Evolutionary conservation across 2,797 vertebrate species (phyloP), one percentile per base, ranked within the genome.

Genomic region (Cheirogaleus major): DNA sequence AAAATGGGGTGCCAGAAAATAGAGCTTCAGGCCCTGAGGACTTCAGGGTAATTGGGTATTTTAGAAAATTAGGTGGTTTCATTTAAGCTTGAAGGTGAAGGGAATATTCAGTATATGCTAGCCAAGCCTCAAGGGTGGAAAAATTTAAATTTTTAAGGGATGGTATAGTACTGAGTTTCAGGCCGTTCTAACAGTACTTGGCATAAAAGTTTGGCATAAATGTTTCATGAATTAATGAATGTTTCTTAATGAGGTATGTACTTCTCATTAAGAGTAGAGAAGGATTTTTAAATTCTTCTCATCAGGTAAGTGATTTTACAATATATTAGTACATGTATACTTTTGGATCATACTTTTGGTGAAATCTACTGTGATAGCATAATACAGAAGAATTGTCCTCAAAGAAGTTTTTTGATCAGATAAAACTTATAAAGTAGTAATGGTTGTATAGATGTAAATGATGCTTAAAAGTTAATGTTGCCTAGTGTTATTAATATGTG

Each of bases 71-170:
- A 93, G 70, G 55, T 96, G 13, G 20, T 79, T 96, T 95, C 30
- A n/a, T 87, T 95, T 87, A 88, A 70, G 11, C 76, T 81, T 81
- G n/a, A 90, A 93, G 32, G 82, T 92, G 41, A 85, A 88, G 89
- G 70, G 70, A 86, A 75, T 52, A 25, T 89, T 91, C 50, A 50
- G 69, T 92, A 73, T 97, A 48, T 85, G 25, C 35, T 96, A 95
- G 80, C 83, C 50, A 95, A 80, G 27, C 18, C 57, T 96, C 23
- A 82, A 67, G 52, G 84, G 59, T 80, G 83, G 89, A 95, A 97
- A 95, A 50, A 18, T 84, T 95, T 75, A 81, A 95, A 95, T 90
- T 88, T 97, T 97, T 93, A 94, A 96, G 52, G 23, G 32, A 78
- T 92, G 10, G 5, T 82, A 45, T 50, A 89, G 55, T 92, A 82